Conservation (phyloP, 2,113 vertebrate genomes). For the Sigmodon hispidus region DNA sequence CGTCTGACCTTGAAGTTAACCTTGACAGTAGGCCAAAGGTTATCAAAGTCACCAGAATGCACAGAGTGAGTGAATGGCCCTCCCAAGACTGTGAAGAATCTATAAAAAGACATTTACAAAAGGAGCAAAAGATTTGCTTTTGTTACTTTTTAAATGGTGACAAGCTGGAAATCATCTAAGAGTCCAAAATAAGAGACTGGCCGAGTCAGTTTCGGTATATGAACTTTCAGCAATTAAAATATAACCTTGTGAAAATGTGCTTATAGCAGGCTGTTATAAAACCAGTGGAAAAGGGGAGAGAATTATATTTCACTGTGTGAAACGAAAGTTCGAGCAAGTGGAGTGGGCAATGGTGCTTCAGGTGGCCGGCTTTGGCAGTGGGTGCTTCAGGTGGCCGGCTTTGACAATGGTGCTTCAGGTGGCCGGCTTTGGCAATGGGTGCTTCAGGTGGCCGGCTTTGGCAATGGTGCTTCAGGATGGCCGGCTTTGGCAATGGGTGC, state of each 20-base stretch:
- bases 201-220: not conserved
- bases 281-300: not conserved
- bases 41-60: not conserved
- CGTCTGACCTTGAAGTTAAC: not conserved
- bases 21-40: not conserved
- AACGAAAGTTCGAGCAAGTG: not conserved
- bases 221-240: slow-evolving; percentile 35
- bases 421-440: too few species aligned
- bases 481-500: not conserved
- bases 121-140: not conserved
- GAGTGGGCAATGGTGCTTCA: too few species aligned
- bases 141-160: not conserved
- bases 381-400: too few species aligned
- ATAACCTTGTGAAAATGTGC: not conserved
- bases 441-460: too few species aligned
- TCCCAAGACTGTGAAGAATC: not conserved
- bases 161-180: slow-evolving; percentile 27
- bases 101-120: not conserved
- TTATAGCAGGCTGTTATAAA: not conserved
- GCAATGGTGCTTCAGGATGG: too few species aligned
- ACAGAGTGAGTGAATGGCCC: not conserved
- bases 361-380: too few species aligned
- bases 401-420: too few species aligned
- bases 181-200: not conserved
- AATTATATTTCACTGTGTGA: not conserved